Conservation (phyloP, 1,140 invertebrate species). For the Batillaria attramentaria region DNA sequence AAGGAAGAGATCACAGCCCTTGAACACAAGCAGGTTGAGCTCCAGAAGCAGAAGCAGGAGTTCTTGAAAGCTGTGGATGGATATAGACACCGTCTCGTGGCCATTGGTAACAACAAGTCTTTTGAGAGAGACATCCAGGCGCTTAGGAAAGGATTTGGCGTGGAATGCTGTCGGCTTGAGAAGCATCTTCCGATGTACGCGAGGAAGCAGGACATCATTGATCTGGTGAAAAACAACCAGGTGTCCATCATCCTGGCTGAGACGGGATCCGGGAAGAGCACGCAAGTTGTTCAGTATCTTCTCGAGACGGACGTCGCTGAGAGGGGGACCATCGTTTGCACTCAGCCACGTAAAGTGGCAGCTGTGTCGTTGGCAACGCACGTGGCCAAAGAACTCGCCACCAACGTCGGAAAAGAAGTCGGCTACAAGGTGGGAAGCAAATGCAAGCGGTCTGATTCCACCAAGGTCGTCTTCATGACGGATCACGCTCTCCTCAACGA, state of each 20-base stretch:
- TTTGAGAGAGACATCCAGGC: constrained; percentile 38
- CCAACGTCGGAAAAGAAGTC: constrained; percentile 58
- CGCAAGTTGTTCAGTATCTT: constrained; percentile 66
- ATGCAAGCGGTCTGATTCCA: constrained; percentile 76
- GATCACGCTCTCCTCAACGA: constrained; percentile 97
- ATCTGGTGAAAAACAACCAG: constrained; percentile 51
- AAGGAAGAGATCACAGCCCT: constrained; percentile 37
- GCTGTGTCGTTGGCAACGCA: constrained; percentile 63
- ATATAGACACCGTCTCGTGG: constrained; percentile 36
- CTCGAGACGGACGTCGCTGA: constrained; percentile 69
- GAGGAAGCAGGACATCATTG: constrained; percentile 55
- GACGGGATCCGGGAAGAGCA: constrained; percentile 90
- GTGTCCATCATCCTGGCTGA: constrained; percentile 90
- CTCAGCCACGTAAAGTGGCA: constrained; percentile 70
- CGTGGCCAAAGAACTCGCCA: constrained; percentile 63
- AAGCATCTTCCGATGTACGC: constrained; percentile 64
- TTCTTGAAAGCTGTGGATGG: constrained; percentile 41
- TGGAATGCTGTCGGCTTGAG: constrained; percentile 55
- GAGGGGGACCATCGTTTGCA: constrained; percentile 83
- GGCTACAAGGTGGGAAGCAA: constrained; percentile 79
- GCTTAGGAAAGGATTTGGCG: constrained; percentile 47
- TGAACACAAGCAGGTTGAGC: constrained; percentile 54
- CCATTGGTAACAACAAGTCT: constrained; percentile 18
- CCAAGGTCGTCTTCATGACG: constrained; percentile 96
- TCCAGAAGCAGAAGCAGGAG: constrained; percentile 48